A percentile compares a stretch with the other conserved stretches of the same genome.
Conservation (phyloP, 2,888 invertebrate species). For the Aleiodes testaceus region DNA sequence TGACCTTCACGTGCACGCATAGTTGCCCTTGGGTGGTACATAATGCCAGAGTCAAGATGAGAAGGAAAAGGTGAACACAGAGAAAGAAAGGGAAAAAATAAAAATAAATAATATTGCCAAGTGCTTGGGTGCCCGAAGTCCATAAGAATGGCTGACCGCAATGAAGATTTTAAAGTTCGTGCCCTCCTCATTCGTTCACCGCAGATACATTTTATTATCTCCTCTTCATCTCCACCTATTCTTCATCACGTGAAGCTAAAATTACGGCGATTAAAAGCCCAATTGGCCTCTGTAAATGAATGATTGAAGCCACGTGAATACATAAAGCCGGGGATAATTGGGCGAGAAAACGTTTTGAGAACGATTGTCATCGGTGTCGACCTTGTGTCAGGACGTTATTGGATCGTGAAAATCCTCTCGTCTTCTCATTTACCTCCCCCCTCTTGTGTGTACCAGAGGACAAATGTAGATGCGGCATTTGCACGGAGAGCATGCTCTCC, state of each 20-base stretch:
- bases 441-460: background rate
- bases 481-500: constrained; percentile 22
- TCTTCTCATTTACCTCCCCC: too few relatives aligned
- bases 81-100: constrained; percentile 51
- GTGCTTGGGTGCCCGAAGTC: constrained; percentile 57
- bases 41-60: constrained; percentile 25
- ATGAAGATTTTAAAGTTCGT: constrained; percentile 70
- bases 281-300: background rate
- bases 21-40: constrained; percentile 64
- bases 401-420: constrained; percentile 29
- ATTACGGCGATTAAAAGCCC: constrained; percentile 9
- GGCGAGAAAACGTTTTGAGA: constrained; percentile 47
- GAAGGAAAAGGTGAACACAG: constrained; percentile 40
- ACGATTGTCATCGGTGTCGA: constrained; percentile 56
- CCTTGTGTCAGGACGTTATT: constrained; percentile 51
- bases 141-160: constrained; percentile 69
- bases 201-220: constrained; percentile 44
- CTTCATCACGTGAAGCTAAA: background rate
- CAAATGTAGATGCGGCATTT: constrained; percentile 16
- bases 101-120: constrained; percentile 60
- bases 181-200: constrained; percentile 54
- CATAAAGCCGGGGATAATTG: constrained; percentile 58
- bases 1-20: constrained; percentile 64
- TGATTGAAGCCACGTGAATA: background rate
- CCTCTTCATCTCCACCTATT: constrained; percentile 44